phyloP scores from a whole-genome alignment of 2,888 invertebrate genomes.

The Fissipunctia ypsillon region DNA sequence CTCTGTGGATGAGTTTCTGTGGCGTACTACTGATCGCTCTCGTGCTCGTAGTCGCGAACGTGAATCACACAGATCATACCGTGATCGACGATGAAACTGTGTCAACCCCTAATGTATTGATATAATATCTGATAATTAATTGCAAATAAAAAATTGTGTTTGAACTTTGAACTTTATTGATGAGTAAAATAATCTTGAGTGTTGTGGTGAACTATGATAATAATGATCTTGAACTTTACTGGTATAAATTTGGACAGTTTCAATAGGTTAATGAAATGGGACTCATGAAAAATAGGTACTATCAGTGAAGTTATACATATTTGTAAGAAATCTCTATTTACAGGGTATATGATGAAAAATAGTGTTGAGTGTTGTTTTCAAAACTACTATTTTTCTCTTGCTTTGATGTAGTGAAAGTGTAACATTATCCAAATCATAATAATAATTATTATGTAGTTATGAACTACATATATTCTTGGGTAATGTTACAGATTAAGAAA shows the following conservation, averaged over 20 bases:
- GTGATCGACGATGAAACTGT: conserved; percentile 90
- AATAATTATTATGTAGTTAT: conserved; percentile 31
- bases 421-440: conserved; percentile 45
- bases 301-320: conserved; percentile 50
- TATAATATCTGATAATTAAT: conserved; percentile 81
- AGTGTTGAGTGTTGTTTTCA: conserved; percentile 50
- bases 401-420: conserved; percentile 47
- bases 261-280: conserved; percentile 56
- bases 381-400: conserved; percentile 36
- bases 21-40: conserved; percentile 94
- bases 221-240: conserved; percentile 68
- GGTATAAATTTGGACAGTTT: conserved; percentile 61
- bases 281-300: conserved; percentile 56
- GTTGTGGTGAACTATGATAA: conserved; percentile 83
- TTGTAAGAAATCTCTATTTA: conserved; percentile 52
- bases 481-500: conserved; percentile 55
- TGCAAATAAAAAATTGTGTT: conserved; percentile 87
- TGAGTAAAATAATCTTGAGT: conserved; percentile 81
- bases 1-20: conserved; percentile 96
- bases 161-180: conserved; percentile 90
- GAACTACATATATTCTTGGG: conserved; percentile 43
- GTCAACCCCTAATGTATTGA: conserved; percentile 84
- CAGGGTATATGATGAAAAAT: conserved; percentile 54
- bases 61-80: conserved; percentile 90
- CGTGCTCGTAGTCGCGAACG: conserved; percentile 91